Base-by-base conservation (phyloP, 2,888 invertebrate species). In the Monochamus alternatus region DNA sequence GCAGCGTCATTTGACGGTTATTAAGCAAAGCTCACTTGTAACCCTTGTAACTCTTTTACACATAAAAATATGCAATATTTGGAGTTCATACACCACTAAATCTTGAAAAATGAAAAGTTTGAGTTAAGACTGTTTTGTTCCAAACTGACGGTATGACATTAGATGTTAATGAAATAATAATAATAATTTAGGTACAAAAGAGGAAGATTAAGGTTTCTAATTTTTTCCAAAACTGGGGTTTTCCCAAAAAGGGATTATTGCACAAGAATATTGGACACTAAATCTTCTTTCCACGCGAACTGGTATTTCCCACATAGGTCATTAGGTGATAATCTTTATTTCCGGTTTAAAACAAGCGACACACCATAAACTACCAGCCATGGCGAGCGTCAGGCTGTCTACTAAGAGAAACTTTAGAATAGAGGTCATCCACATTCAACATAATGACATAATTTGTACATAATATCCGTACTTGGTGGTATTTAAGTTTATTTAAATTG, bases 401-500 rank as follows among this genome's bases (percentile, higher is more conserved):
- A 84, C 81, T 81, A 84, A 83, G 82, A 82, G 82, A 83, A 84
- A 82, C 81, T 82, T 79, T 80, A 76, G 77, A 79, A 80, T 80
- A 81, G 82, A 84, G 84, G 84, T 83, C 83, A 80, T 82, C 81
- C 81, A 83, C 84, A 82, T 84, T 80, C 75, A 75, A 78, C 78
- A 76, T 80, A 82, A 84, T 81, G 80, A 81, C 81, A 83, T 84
- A 84, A 84, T 83, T 82, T 78, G 74, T 77, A 75, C 78, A 79
- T 81, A 80, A 82, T 80, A 76, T 77, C 76, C 77, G 79, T 80
- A 80, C 78, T 81, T 75, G 78, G 73, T 74, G 81, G 68, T 76
- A 69, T 78, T 80, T 80, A 78, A 78, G 76, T 77, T 55, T 77
- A 73, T 75, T 75, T 74, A 72, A 68, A 78, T 66, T 66, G 62